These are phyloP conservation scores for Noctua pronuba DNA, from an alignment of 2,888 invertebrate species.

Conservation along the genomic window DNA sequence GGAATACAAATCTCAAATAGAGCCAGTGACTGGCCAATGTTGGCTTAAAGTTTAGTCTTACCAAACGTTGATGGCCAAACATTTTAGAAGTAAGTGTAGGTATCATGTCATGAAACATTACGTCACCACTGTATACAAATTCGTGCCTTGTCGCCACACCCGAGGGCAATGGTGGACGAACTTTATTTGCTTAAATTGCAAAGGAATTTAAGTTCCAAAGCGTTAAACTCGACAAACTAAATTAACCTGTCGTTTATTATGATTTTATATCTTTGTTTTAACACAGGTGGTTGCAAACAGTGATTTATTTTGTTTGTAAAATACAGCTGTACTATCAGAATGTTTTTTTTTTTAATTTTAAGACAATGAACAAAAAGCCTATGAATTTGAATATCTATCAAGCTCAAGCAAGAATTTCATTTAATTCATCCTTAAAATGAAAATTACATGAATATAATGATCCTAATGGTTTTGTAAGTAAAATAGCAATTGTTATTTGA, in stretches of 20 bases:
- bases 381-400: neutral
- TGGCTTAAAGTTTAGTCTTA: conserved; percentile 4
- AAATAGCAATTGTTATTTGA: neutral
- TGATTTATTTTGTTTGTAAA: conserved; percentile 32
- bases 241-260: neutral
- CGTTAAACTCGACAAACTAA: conserved; percentile 9
- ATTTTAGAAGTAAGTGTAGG: conserved; percentile 36
- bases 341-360: neutral
- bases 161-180: conserved; percentile 44
- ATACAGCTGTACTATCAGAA: conserved; percentile 18
- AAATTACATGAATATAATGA: neutral
- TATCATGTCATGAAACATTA: conserved; percentile 44
- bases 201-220: conserved; percentile 38
- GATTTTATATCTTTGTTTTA: conserved; percentile 41
- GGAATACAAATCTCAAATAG: conserved; percentile 19
- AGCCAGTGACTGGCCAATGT: neutral
- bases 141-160: conserved; percentile 57
- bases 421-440: neutral
- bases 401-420: neutral
- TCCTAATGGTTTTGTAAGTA: neutral
- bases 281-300: conserved; percentile 14
- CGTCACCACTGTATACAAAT: conserved; percentile 62
- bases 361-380: neutral
- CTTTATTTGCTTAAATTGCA: conserved; percentile 50
- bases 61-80: conserved; percentile 13